These are phyloP conservation scores for Lasioglossum pauxillum DNA, from an alignment of 2,888 invertebrate species.

Conservation along the genomic window DNA sequence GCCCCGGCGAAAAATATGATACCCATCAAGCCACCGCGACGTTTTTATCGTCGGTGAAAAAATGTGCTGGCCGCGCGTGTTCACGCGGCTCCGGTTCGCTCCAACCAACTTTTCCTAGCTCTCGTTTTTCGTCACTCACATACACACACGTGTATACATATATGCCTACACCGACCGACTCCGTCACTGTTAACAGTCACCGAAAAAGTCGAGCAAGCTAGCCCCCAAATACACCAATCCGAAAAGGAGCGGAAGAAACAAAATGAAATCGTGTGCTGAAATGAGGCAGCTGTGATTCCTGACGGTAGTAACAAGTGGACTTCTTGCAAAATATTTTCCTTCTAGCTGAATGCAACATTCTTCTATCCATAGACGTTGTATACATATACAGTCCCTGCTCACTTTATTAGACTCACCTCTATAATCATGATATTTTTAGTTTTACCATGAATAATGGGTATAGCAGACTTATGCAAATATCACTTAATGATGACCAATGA, in stretches of 20 bases:
- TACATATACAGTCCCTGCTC: too few relatives aligned
- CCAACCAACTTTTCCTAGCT: constrained; percentile 58
- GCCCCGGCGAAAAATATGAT: constrained; percentile 64
- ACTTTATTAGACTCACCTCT: too few relatives aligned
- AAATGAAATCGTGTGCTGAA: not conserved
- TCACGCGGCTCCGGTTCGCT: constrained; percentile 3
- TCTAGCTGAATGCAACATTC: too few relatives aligned
- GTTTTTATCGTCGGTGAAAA: constrained; percentile 70
- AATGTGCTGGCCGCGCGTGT: constrained; percentile 52
- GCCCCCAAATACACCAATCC: constrained; percentile 59
- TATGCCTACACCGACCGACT: constrained; percentile 52
- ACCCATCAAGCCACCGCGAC: constrained; percentile 67
- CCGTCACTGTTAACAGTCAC: constrained; percentile 56
- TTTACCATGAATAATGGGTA: too few relatives aligned
- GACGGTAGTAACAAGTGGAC: not conserved
- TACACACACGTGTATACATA: not conserved
- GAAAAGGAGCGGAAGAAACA: constrained; percentile 77
- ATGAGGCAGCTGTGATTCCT: not conserved
- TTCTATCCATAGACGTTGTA: too few relatives aligned
- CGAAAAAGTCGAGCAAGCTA: constrained; percentile 64
- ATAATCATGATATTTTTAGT: too few relatives aligned
- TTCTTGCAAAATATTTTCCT: too few relatives aligned
- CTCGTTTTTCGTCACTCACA: constrained; percentile 69
- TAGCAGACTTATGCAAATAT: too few relatives aligned
- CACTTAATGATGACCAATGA: too few relatives aligned